Conservation (phyloP, 2,888 invertebrate genomes). For the Griposia aprilina region DNA sequence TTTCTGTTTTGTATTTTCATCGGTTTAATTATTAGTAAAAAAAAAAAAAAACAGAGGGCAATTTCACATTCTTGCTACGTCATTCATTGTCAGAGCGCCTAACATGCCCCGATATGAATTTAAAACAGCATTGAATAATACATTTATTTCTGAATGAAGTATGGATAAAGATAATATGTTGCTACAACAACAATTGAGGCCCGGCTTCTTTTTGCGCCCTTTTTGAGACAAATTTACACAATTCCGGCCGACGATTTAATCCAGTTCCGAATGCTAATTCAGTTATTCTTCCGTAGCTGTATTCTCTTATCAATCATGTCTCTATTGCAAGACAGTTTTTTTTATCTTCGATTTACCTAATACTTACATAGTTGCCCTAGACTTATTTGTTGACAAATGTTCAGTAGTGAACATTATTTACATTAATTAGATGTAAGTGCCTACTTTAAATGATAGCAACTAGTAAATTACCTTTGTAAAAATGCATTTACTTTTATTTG, state of each 20-base stretch:
- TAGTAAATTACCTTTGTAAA: neutral
- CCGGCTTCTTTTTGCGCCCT: neutral
- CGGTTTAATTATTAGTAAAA: no score
- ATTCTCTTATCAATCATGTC: neutral
- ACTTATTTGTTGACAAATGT: neutral
- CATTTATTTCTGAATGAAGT: slow-evolving; percentile 22
- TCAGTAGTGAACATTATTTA: neutral
- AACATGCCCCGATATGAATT: slow-evolving; percentile 38
- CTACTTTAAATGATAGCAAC: neutral
- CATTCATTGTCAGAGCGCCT: slow-evolving; percentile 10
- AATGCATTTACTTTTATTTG: neutral
- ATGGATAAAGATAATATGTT: slow-evolving; percentile 14
- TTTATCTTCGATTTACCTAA: neutral
- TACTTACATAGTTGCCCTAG: neutral
- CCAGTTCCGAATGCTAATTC: neutral
- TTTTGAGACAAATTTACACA: neutral
- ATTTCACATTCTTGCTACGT: slow-evolving; percentile 33
- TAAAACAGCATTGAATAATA: slow-evolving; percentile 28
- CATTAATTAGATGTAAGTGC: neutral
- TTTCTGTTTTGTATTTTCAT: no score
- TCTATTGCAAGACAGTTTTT: neutral
- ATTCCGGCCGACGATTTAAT: neutral
- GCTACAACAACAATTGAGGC: neutral
- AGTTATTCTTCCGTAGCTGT: neutral
- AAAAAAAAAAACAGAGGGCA: slow-evolving; percentile 22